Evolutionary conservation across 2,888 invertebrate genomes (phyloP), one percentile per base, ranked within the genome.

Genomic region (Andricus quercusramuli): DNA sequence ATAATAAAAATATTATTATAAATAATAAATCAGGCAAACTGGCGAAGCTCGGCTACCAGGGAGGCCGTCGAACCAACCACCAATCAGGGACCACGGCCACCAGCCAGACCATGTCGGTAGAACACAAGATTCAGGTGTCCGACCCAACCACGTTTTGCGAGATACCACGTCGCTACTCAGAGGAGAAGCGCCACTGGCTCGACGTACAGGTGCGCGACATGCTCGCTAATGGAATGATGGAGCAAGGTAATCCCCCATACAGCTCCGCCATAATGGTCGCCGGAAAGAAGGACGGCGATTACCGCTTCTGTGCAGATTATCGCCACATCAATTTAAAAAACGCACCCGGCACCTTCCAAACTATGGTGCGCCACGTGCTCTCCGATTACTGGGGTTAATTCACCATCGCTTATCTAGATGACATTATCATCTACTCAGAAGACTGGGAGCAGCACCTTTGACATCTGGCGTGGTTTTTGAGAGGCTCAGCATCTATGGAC

Each of bases 141-240:
- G 25, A 25, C 1, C 25, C 25, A 4, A 32, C 9, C 0, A 77
- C 83, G 1, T 79, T 85, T 44, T 77, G 82, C 0, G 13, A 82
- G 2, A 51, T 76, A 0, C 66, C 56, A 0, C 80, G 82, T 17
- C 78, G 78, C 4, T 83, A 82, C 56, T 82, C 80, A 0, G 74
- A 79, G 1, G 65, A 47, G 1, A 84, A 83, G 22, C 78, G 17
- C 1, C 25, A 1, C 1, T 25, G 25, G 25, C 25, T 25, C 25
- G 25, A 25, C 25, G 25, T 1, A 25, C 65, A 86, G 68, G 67
- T 86, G 4, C 62, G 78, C 4, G 84, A 85, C 41, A 87, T 88
- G 86, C 62, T 86, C 1, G 76, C 79, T 0, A 62, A 79, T 5
- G 83, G 84, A 0, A 78, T 86, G 0, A 86, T 87, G 13, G 83